Conservation (phyloP, 2,888 invertebrate species). For the Chymomyza fuscimana region DNA sequence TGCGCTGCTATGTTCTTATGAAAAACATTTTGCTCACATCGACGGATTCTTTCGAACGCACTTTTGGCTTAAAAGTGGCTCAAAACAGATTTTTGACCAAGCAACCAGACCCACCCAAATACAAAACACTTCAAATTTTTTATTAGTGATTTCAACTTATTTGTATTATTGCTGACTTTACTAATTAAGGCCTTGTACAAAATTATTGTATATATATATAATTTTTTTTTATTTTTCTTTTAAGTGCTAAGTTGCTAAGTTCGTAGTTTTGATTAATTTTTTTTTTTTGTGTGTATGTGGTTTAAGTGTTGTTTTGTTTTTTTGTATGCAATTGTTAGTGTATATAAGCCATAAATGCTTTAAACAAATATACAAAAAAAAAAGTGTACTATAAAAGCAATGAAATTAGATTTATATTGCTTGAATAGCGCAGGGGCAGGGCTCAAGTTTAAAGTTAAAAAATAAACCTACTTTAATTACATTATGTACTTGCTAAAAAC, state of each 20-base stretch:
- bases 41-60: no score
- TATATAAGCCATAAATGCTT: conserved; percentile 35
- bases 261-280: conserved; percentile 45
- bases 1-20: no score
- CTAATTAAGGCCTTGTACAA: conserved; percentile 74
- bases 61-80: no score
- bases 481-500: conserved; percentile 51
- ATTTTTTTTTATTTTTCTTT: conserved; percentile 25
- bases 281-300: conserved; percentile 22
- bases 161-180: conserved; percentile 72
- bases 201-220: conserved; percentile 59
- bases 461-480: conserved; percentile 32
- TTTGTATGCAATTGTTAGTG: conserved; percentile 4
- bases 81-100: no score
- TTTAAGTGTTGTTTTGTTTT: conserved; percentile 9
- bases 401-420: not conserved
- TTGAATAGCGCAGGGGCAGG: not conserved
- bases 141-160: conserved; percentile 70
- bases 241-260: conserved; percentile 53
- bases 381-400: not conserved
- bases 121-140: conserved; percentile 29
- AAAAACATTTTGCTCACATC: no score
- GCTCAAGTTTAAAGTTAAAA: not conserved
- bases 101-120: not conserved
- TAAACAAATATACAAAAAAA: conserved; percentile 42